Evolutionary conservation across 2,797 vertebrate species (phyloP).

Genomic region (Sebastes paucispinis): DNA sequence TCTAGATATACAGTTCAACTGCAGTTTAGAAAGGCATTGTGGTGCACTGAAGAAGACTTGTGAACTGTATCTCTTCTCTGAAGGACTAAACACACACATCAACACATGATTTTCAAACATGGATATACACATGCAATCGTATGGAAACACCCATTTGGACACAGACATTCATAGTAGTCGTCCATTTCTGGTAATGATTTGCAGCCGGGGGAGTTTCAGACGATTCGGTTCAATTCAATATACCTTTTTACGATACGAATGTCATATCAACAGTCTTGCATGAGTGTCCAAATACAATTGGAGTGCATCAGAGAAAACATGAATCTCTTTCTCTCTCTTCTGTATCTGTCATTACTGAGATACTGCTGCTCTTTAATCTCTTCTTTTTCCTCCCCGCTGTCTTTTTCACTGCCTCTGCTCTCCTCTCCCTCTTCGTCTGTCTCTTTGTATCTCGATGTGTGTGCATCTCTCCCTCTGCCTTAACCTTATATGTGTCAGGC

Average conservation of each 20-base stretch:
- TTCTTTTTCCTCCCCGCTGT: conserved; percentile 24
- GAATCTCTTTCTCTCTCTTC: conserved; percentile 4
- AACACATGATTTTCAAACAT: not conserved
- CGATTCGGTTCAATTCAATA: conserved; percentile 17
- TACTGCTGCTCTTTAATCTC: conserved; percentile 34
- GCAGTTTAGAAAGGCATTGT: conserved; percentile 15
- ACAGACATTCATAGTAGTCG: not conserved
- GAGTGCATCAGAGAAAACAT: conserved; percentile 45
- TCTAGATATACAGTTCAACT: conserved; percentile 8
- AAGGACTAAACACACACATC: not conserved
- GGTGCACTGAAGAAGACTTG: not conserved
- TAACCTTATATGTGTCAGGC: conserved; percentile 47
- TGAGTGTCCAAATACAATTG: conserved; percentile 39
- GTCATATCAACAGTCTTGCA: conserved; percentile 18
- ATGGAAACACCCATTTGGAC: not conserved
- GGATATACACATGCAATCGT: not conserved
- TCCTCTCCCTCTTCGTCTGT: conserved; percentile 11
- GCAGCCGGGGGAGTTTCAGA: not conserved
- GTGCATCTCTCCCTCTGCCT: conserved; percentile 28
- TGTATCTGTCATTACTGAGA: conserved; percentile 29
- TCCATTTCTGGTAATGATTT: conserved; percentile 28
- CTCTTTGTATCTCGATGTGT: conserved; percentile 40
- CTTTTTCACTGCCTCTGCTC: conserved; percentile 34
- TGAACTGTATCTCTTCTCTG: not conserved
- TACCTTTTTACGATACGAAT: conserved; percentile 16